Percentiles rank a stretch among this genome's conserved stretches.
phyloP scores from a whole-genome alignment of 2,113 vertebrate genomes.

The Phainopepla nitens region DNA sequence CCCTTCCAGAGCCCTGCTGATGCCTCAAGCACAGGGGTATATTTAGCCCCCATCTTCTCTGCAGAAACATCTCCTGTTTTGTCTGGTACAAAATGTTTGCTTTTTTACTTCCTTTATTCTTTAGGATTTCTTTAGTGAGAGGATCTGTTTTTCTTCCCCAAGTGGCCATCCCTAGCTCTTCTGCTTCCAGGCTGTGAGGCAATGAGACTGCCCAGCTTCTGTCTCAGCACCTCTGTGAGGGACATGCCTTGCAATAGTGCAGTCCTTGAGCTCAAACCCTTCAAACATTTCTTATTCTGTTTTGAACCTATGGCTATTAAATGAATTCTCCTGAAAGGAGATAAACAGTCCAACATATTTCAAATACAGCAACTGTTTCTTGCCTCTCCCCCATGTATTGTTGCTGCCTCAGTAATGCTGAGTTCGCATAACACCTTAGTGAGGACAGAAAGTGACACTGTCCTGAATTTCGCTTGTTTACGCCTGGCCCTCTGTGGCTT shows the following conservation, averaged over 20 bases:
- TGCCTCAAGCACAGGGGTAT: neutral
- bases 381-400: neutral
- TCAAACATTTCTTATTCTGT: neutral
- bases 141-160: neutral
- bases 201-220: neutral
- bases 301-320: neutral
- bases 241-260: fast-evolving
- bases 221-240: neutral
- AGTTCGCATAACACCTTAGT: neutral
- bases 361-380: neutral
- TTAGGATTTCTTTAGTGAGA: neutral
- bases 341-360: neutral
- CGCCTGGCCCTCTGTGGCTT: neutral
- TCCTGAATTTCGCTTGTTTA: neutral
- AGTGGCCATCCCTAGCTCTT: neutral
- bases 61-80: neutral
- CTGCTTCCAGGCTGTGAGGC: fast-evolving
- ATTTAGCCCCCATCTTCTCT: neutral
- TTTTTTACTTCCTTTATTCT: neutral
- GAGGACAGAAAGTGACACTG: neutral
- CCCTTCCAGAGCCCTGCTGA: neutral
- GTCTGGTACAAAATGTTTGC: neutral
- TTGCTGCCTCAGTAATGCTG: neutral
- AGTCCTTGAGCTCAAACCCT: neutral
- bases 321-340: neutral